Evolutionary conservation across 2,113 vertebrate genomes (phyloP), one percentile per base, ranked within the genome.

Genomic region (Falco punctatus): DNA sequence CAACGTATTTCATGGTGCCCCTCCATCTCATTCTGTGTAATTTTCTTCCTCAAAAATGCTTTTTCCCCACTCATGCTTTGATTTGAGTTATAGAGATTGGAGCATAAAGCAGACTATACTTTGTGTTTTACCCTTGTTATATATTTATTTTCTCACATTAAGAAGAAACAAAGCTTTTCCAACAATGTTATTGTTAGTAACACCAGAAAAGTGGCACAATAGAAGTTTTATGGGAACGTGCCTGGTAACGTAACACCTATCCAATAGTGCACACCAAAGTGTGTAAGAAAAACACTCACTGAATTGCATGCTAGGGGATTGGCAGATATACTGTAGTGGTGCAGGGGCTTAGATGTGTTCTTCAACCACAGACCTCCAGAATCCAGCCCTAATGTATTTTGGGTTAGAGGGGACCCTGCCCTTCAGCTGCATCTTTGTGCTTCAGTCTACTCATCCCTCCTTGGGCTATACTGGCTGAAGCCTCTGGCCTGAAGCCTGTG

Each of bases 191-290:
- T 46, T 70, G 11, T 46, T 61, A 10, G 2, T 30, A 22, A 92
- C 86, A 71, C 2, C 1, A 55, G 67, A 81, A 19, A n/a, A 32
- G 6, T n/a, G 12, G 19, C 85, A 52, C 15, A 48, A 40, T 28
- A 18, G 10, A n/a, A n/a, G 2, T 69, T 75, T 64, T 51, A 27
- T n/a, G 28, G 8, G 32, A 66, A 72, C 42, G 7, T 30, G 3
- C 7, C 32, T 15, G 32, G 40, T 42, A 70, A 54, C 14, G 27
- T 20, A 70, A 54, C 5, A 62, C 5, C 11, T 73, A 38, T 48
- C 11, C 26, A 44, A 5, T 4, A 3, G 0, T 21, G 24, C 61
- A 55, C 22, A 59, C 4, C n/a, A 67, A 67, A 54, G 5, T 10
- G 21, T 58, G 9, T 22, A 30, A 84, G 49, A 49, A 62, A 72